Evolutionary conservation across 1,140 invertebrate species (phyloP).

Genomic region (roundworm (Caenorhabditis elegans)): WBcel235 BX284604.4:13138501-13139000

Average conservation of each 20-base stretch:
- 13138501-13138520: too few species aligned
- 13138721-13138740: neutral
- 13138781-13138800: neutral
- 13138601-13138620: neutral
- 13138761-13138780: neutral
- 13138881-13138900: too few species aligned
- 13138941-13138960: neutral
- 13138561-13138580: too few species aligned
- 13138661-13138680: neutral
- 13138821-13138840: neutral
- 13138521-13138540: too few species aligned
- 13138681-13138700: slow-evolving; percentile 18
- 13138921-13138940: neutral
- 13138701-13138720: neutral
- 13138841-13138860: neutral
- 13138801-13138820: too few species aligned
- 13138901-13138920: neutral
- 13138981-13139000: neutral
- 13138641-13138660: neutral
- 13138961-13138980: neutral
- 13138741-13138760: neutral
- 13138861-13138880: too few species aligned
- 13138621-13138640: neutral
- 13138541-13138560: too few species aligned
- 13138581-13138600: too few species aligned